Conservation (phyloP, 2,113 vertebrate genomes). For the Aleadryas rufinucha region DNA sequence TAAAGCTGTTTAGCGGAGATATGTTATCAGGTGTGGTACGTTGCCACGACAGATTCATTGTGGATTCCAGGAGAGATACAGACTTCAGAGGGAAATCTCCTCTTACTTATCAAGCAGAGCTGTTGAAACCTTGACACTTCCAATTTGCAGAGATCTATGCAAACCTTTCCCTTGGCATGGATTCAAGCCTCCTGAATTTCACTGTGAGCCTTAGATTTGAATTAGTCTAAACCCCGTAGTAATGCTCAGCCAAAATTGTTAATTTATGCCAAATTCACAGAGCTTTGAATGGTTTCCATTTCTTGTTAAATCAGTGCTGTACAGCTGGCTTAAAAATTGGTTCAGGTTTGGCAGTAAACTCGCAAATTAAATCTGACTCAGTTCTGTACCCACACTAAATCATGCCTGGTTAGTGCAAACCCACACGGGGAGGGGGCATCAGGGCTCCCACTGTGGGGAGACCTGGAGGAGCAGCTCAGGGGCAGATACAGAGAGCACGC, state of each 20-base stretch:
- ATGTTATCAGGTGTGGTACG: background rate
- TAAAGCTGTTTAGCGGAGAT: background rate
- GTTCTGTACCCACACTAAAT: background rate
- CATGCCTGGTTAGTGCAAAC: background rate
- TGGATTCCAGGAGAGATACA: background rate
- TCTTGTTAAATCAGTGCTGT: conserved; percentile 32
- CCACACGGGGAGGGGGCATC: rapidly evolving
- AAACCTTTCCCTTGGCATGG: conserved; percentile 27
- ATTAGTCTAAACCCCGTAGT: background rate
- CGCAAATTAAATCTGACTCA: background rate
- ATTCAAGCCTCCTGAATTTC: conserved; percentile 33
- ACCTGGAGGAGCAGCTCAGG: background rate
- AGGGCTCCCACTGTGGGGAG: background rate
- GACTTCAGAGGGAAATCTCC: conserved; percentile 27
- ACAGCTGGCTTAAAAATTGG: conserved; percentile 41
- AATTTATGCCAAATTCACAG: conserved; percentile 52
- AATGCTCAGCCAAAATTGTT: conserved; percentile 19
- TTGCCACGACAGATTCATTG: background rate
- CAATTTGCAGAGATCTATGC: conserved; percentile 49
- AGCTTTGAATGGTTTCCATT: conserved; percentile 52
- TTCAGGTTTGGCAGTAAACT: conserved; percentile 24
- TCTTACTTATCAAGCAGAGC: conserved; percentile 26
- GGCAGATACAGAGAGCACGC: rapidly evolving
- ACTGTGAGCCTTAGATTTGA: conserved; percentile 16
- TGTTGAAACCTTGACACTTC: conserved; percentile 53